Evolutionary conservation across 1,140 invertebrate species (phyloP).

Genomic region (Acromyrmex echinatior): DNA sequence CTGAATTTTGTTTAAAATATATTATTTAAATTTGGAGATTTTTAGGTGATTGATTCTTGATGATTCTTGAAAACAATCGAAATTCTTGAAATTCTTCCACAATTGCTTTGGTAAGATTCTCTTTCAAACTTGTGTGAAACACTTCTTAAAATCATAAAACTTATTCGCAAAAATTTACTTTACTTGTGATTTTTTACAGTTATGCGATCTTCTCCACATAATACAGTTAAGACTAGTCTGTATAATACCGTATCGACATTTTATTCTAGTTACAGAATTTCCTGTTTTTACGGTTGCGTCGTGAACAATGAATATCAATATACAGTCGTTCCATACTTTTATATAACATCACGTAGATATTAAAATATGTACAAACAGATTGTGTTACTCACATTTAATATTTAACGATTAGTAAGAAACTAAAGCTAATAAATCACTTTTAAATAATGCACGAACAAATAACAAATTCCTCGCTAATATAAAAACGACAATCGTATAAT

Average conservation of each 20-base stretch:
- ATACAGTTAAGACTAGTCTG: slow-evolving; percentile 27
- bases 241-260: slow-evolving; percentile 18
- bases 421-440: slow-evolving; percentile 17
- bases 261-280: slow-evolving; percentile 33
- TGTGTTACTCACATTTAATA: slow-evolving; percentile 16
- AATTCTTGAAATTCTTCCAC: background rate
- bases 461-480: slow-evolving; percentile 18
- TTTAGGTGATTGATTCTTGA: background rate
- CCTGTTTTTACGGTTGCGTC: background rate
- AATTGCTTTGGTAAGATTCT: background rate
- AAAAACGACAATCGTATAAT: slow-evolving; percentile 31
- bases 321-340: background rate
- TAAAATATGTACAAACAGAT: slow-evolving; percentile 32
- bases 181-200: slow-evolving; percentile 28
- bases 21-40: background rate
- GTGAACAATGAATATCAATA: slow-evolving; percentile 8
- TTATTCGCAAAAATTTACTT: slow-evolving; percentile 3
- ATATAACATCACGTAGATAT: background rate
- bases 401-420: slow-evolving; percentile 15
- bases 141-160: background rate
- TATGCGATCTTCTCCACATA: slow-evolving; percentile 2
- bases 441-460: background rate
- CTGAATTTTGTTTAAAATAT: background rate
- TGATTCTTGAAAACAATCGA: background rate
- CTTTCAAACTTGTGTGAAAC: background rate